Base-by-base conservation (phyloP, 2,797 vertebrate species). In the Channa striata region DNA sequence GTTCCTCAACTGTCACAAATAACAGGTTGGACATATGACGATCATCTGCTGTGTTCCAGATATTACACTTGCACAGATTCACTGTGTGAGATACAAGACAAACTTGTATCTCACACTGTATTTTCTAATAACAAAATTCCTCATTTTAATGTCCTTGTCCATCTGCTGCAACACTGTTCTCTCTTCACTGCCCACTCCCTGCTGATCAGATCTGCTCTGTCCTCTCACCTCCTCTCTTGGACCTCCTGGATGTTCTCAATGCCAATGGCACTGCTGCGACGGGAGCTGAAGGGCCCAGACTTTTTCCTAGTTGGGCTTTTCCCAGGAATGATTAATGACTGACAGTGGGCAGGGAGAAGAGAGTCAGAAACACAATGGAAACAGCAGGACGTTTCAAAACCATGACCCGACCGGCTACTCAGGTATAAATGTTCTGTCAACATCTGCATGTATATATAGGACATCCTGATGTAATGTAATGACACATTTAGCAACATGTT, bases 181-280 rank as follows among this genome's bases (percentile, higher is more conserved):
- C 23, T 72, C 59, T 11, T 77, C 78, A 78, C 82, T 61, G 25
- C 81, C 77, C 85, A 73, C 83, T 84, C 79, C 52, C 81, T 74
- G 72, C 74, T 62, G 70, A 82, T 58, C 59, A 17, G 72, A 78
- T 68, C 57, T 2, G 65, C 62, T 59, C 59, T 34, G 74, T 85
- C 83, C 65, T 95, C 93, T 97, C 93, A 4, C 97, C 97, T 70
- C 96, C 97, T 89, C 96, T 98, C 92, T 96, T 99, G 70, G 60
- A 97, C 97, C 88, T 99, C 97, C 93, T 98, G 97, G 72, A 99
- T 99, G 91, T 99, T 99, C 90, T 99, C 97, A 0, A 99, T 99
- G 64, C 97, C 97, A 2, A 99, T 99, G 76, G 97, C 97, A 2
- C 97, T 98, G 92, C 97, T 98, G 80, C 97, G 94, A 8, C 97